Evolutionary conservation across 2,797 vertebrate genomes (phyloP).

Genomic region (Halcyon leucocephala): DNA sequence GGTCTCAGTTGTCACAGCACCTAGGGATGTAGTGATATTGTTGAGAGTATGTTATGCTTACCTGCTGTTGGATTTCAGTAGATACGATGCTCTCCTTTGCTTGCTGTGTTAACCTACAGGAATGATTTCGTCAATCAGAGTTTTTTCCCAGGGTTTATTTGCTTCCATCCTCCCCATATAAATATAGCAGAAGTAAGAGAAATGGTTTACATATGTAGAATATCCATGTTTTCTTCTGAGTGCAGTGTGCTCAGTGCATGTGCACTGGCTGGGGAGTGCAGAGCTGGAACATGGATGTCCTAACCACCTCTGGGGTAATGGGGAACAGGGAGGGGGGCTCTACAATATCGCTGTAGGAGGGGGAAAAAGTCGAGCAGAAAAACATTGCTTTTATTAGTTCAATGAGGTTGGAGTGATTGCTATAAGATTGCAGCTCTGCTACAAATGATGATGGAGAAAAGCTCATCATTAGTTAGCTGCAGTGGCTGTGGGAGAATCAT

Average conservation of each 20-base stretch:
- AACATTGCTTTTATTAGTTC: conserved; percentile 43
- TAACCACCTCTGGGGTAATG: background rate
- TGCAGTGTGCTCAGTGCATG: rapidly evolving
- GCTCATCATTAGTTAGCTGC: conserved; percentile 13
- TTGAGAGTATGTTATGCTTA: background rate
- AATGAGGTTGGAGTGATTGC: conserved; percentile 40
- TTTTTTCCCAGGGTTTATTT: background rate
- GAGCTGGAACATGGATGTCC: background rate
- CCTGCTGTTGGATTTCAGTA: background rate
- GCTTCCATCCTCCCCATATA: background rate
- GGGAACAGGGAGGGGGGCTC: background rate
- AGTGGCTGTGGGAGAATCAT: conserved; percentile 35
- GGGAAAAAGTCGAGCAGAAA: background rate
- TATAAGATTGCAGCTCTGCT: conserved; percentile 40
- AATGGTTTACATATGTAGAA: background rate
- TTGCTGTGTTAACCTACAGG: background rate
- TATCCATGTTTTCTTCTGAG: background rate
- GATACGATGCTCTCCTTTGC: background rate
- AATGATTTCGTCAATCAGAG: background rate
- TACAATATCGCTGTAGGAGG: background rate
- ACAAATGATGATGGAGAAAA: conserved; percentile 1
- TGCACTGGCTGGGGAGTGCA: background rate
- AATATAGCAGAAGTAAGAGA: background rate
- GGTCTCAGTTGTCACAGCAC: background rate
- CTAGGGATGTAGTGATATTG: background rate